These are phyloP conservation scores for Dromiciops gliroides DNA, from an alignment of 2,113 vertebrate species.

Conservation along the genomic window DNA sequence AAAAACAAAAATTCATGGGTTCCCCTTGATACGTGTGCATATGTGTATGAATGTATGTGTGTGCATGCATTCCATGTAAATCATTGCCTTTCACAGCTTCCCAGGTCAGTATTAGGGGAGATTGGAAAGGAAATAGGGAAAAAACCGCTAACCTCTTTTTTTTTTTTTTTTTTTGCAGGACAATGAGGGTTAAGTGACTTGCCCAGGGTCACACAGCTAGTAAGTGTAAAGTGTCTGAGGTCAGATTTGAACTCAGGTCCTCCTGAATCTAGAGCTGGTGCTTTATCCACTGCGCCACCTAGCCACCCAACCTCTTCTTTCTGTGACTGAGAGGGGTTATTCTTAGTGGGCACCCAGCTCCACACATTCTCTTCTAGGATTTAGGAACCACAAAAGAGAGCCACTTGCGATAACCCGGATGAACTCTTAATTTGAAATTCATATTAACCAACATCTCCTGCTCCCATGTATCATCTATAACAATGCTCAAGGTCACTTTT, in stretches of 20 bases:
- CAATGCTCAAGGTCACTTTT: background rate
- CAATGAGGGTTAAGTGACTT: too few relatives aligned
- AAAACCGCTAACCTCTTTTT: too few relatives aligned
- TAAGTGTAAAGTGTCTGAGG: too few relatives aligned
- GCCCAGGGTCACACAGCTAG: too few relatives aligned
- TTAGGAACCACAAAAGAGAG: background rate
- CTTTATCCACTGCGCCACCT: too few relatives aligned
- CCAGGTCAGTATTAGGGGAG: background rate
- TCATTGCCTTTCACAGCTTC: slow-evolving; percentile 47
- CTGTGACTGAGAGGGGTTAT: background rate
- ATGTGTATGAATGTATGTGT: background rate
- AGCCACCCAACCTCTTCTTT: rapidly evolving
- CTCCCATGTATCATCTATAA: background rate
- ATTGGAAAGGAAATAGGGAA: background rate
- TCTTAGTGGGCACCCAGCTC: background rate
- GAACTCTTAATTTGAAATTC: background rate
- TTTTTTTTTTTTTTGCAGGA: too few relatives aligned
- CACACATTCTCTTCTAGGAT: background rate
- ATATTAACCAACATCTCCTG: background rate
- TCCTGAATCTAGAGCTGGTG: too few relatives aligned
- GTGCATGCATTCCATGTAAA: slow-evolving; percentile 37
- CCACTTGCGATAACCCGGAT: background rate
- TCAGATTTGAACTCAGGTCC: too few relatives aligned
- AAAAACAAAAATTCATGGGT: background rate
- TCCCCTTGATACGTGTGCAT: background rate